Evolutionary conservation across 2,797 vertebrate genomes (phyloP).

Genomic region (Gallinago stenura): DNA sequence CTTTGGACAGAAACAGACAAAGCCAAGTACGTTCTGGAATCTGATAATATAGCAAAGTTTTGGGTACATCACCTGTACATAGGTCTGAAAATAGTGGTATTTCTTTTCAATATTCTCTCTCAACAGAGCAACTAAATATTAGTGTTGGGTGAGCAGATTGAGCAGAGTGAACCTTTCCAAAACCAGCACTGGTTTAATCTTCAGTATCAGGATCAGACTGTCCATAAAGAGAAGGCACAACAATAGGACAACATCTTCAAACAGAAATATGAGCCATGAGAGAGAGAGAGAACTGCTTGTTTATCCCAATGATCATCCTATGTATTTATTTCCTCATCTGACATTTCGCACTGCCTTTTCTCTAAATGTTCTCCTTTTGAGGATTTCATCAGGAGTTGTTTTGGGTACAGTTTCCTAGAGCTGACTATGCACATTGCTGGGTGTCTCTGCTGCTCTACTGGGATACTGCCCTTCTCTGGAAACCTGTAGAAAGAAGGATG

Average conservation of each 20-base stretch:
- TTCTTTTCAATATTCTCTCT: neutral
- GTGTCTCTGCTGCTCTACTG: neutral
- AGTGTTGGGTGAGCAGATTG: neutral
- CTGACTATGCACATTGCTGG: neutral
- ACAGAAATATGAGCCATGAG: neutral
- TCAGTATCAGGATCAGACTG: neutral
- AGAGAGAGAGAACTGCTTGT: neutral
- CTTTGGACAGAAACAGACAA: neutral
- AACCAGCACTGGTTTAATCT: neutral
- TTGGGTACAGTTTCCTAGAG: neutral
- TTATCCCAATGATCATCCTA: neutral
- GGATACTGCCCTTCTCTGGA: neutral
- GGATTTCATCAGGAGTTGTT: neutral
- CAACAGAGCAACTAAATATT: neutral
- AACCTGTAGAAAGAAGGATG: neutral
- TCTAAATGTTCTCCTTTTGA: neutral
- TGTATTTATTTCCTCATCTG: neutral
- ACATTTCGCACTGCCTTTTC: neutral
- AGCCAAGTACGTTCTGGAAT: neutral
- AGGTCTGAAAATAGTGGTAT: neutral
- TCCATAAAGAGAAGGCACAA: neutral
- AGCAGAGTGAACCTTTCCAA: neutral
- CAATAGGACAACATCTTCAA: neutral
- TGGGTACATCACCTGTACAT: neutral
- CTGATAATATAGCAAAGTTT: neutral